Evolutionary conservation across 2,797 vertebrate species (phyloP).

Genomic region (Leptoclinus maculatus): DNA sequence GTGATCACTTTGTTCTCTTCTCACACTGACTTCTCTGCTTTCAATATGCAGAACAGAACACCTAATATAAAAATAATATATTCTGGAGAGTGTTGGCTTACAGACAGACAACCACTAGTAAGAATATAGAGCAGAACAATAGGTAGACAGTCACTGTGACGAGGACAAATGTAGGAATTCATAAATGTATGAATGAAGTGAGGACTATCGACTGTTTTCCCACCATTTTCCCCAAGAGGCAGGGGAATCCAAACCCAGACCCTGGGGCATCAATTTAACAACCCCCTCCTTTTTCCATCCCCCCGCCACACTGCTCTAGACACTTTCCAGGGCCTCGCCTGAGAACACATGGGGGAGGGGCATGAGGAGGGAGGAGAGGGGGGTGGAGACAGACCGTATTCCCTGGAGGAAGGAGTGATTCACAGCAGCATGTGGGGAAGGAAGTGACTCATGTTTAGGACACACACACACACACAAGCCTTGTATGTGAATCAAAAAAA

Average conservation of each 20-base stretch:
- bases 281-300: conserved; percentile 65
- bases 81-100: neutral
- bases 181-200: conserved; percentile 53
- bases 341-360: conserved; percentile 74
- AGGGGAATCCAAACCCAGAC: conserved; percentile 64
- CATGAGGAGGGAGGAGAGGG: conserved; percentile 76
- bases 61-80: conserved; percentile 5
- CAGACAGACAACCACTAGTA: neutral
- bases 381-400: conserved; percentile 85
- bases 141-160: neutral
- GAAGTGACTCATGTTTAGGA: conserved; percentile 95
- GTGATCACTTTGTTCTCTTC: conserved; percentile 3
- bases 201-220: conserved; percentile 46
- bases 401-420: conserved; percentile 93
- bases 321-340: conserved; percentile 81
- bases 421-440: conserved; percentile 98
- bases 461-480: conserved; percentile 64
- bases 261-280: conserved; percentile 71
- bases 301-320: conserved; percentile 52
- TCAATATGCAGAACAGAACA: conserved; percentile 26
- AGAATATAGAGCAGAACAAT: conserved; percentile 2
- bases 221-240: conserved; percentile 64
- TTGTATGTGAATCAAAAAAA: conserved; percentile 56
- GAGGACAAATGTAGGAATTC: conserved; percentile 36
- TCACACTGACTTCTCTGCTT: neutral